These are phyloP conservation scores for Habroteleia sp. DNA, from an alignment of 2,888 invertebrate genomes.

Conservation along the genomic window DNA sequence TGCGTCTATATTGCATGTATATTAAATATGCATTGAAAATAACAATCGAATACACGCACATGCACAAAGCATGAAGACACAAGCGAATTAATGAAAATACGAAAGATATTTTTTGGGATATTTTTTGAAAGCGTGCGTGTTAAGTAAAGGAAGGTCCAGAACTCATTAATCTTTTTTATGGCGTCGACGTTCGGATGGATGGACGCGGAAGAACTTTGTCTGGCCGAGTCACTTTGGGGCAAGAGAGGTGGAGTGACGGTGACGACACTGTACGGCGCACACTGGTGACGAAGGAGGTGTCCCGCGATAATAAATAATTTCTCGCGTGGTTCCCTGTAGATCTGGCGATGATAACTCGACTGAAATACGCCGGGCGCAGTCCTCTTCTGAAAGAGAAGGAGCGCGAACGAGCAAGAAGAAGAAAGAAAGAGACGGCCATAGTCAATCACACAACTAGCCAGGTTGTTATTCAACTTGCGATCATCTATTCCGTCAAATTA, in stretches of 20 bases:
- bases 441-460: constrained; percentile 24
- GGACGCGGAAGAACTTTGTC: constrained; percentile 68
- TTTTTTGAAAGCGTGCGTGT: constrained; percentile 55
- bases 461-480: constrained; percentile 4
- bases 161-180: constrained; percentile 80
- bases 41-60: too few species aligned
- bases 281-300: constrained; percentile 77
- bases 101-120: constrained; percentile 47
- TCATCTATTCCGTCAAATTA: constrained; percentile 36
- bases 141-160: constrained; percentile 61
- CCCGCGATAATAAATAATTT: constrained; percentile 80
- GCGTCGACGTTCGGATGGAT: constrained; percentile 70
- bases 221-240: constrained; percentile 66
- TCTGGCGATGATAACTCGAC: constrained; percentile 80
- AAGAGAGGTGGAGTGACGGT: constrained; percentile 67
- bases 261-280: constrained; percentile 55
- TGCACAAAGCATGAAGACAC: constrained; percentile 25
- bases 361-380: constrained; percentile 77
- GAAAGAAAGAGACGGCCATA: constrained; percentile 7
- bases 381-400: constrained; percentile 39
- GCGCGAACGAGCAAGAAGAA: constrained; percentile 4
- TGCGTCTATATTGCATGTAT: too few species aligned
- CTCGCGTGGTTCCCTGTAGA: constrained; percentile 80
- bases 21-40: too few species aligned
- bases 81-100: constrained; percentile 56